These are phyloP conservation scores for Zoanthus sociatus DNA, from an alignment of 92 coral and sea anemone species.

Conservation along the genomic window DNA sequence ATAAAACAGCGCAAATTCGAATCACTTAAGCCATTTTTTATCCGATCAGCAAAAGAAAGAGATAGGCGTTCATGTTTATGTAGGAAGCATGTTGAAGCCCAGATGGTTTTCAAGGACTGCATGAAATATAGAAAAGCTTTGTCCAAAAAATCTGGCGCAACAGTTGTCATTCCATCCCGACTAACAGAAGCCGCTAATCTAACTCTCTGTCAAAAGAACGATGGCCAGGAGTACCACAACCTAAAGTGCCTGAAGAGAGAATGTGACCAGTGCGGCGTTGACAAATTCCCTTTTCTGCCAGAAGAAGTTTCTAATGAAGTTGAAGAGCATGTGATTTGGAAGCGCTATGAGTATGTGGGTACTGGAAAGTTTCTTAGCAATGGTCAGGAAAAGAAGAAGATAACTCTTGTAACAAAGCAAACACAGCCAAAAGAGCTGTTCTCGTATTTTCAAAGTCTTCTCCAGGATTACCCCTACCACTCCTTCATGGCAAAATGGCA, in stretches of 20 bases:
- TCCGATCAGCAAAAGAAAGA: constrained; percentile 51
- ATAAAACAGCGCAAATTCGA: constrained; percentile 62
- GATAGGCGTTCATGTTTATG: constrained; percentile 64
- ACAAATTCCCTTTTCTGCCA: constrained; percentile 32
- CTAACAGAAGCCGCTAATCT: constrained; percentile 53
- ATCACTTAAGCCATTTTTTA: constrained; percentile 60
- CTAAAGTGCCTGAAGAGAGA: constrained; percentile 54
- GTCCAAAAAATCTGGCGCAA: neutral
- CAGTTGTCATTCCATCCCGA: constrained; percentile 12
- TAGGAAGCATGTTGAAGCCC: constrained; percentile 57
- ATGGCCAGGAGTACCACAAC: constrained; percentile 45
- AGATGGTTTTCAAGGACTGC: constrained; percentile 49
- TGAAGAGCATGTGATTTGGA: constrained; percentile 15
- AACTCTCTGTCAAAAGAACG: constrained; percentile 60
- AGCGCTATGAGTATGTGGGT: constrained; percentile 31
- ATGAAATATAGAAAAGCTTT: constrained; percentile 52
- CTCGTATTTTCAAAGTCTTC: constrained; percentile 24
- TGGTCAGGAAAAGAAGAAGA: constrained; percentile 56
- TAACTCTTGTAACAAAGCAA: constrained; percentile 25
- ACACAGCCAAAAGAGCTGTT: constrained; percentile 39
- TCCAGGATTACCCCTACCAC: constrained; percentile 38
- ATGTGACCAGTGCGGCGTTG: constrained; percentile 66
- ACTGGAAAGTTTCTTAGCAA: constrained; percentile 48
- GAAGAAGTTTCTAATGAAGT: constrained; percentile 35
- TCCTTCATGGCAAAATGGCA: constrained; percentile 56